Evolutionary conservation across 2,113 vertebrate genomes (phyloP), one percentile per base, ranked within the genome.

Genomic region (Nesogale talazaci): DNA sequence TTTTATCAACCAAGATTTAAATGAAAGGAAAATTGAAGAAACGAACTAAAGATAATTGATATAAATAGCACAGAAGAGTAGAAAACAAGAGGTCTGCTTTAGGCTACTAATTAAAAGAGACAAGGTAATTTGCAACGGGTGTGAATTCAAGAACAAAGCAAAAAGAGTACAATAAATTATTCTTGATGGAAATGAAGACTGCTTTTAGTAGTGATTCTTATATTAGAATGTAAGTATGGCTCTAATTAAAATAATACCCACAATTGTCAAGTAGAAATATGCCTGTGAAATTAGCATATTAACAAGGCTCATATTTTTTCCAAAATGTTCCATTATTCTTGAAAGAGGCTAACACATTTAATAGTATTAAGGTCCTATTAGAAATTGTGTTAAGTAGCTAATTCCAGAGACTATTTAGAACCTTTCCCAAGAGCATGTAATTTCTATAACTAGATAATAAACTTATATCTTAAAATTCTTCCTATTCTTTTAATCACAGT

Each of bases 221-320:
- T 89, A 94, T 97, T 96, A 95, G 91, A 94, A 95, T 92, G 84
- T 95, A 95, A 96, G 89, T 94, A 96, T 95, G 92, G 95, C 92
- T 93, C 92, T 95, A 97, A 96, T 97, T 96, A 96, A 96, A 96
- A 96, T 93, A 96, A 95, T 94, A 91, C 38, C 88, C 84, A 95
- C 78, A 95, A 78, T 88, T 93, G 94, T 94, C 92, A 95, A 96
- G 81, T 94, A 96, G 94, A 96, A 95, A 95, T 95, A 94, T 92
- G 94, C 75, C 74, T 83, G 57, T 93, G 81, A 95, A 95, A 96
- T 95, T 94, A 95, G 91, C 95, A 95, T 97, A 93, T 95, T 97
- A 96, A 95, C 89, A 93, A 96, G 95, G 57, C 91, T 95, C 46
- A 27, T 93, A 83, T 85, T 96, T 52, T 95, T 93, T 78, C 61